Evolutionary conservation across 2,888 invertebrate species (phyloP), one percentile per base, ranked within the genome.

Genomic region (Melanotus villosus): DNA sequence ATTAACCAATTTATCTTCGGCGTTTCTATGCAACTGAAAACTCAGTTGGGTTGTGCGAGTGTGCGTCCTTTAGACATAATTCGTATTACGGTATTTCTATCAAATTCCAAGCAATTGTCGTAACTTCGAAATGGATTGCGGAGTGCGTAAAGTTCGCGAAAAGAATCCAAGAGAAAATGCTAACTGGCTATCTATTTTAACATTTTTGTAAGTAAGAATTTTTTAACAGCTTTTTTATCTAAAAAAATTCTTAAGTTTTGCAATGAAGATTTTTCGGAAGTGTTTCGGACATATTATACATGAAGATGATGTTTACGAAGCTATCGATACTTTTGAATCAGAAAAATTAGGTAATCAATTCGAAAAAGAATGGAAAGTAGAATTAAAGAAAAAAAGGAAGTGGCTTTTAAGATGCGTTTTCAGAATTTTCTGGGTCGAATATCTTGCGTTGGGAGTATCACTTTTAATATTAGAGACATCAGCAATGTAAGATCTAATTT

Each of bases 131-230:
- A 36, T 36, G 34, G 34, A 36, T 14, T 36, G 16, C 1, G 19
- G 19, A 2, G 3, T 10, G n/a, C 5, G 19, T 19, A 45, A 45
- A 21, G 38, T 60, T 2, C 63, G 87, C 75, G 82, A 88, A 77
- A 81, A 85, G 75, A 91, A 92, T 84, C 92, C 92, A 4, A 85
- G 89, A 69, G 88, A 90, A 76, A 87, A 78, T 9, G 90, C 91
- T 3, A 91, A 89, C 80, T 76, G 86, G 19, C 74, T 92, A 30
- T 91, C 92, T 5, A 87, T 89, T 73, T 83, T 89, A 77, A 88
- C 88, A 71, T 92, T 88, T 82, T 89, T 90, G 92, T 93, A 83
- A 87, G 89, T 86, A 54, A 19, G 9, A 41, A 6, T 26, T 10
- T 52, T 32, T 3, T 14, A 16, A 26, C 19, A 47, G 0, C 1